A percentile compares a stretch with the other conserved stretches of the same genome.
phyloP scores from a whole-genome alignment of 2,113 vertebrate genomes.

The Brachirus orientalis region DNA sequence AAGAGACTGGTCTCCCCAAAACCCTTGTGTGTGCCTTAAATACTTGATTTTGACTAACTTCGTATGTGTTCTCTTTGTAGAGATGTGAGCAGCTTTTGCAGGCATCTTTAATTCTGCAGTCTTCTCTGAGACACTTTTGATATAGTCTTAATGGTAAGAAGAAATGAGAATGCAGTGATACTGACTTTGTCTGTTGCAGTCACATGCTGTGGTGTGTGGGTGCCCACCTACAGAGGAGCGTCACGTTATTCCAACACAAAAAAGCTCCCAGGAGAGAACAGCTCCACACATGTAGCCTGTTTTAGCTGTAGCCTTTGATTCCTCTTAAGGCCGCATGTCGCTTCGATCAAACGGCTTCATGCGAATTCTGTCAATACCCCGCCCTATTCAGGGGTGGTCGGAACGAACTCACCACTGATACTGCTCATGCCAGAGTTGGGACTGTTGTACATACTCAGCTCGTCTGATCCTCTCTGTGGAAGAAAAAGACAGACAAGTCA shows the following conservation, averaged over 20 bases:
- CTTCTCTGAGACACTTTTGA: constrained; percentile 8
- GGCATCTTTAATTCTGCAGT: not conserved
- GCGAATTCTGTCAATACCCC: constrained; percentile 17
- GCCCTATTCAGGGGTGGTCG: constrained; percentile 26
- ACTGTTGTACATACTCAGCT: constrained; percentile 97
- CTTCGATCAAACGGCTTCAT: constrained; percentile 22
- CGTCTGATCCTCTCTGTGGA: constrained; percentile 95
- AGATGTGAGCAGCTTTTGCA: not conserved
- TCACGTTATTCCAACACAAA: constrained; percentile 46
- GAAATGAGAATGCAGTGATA: constrained; percentile 47
- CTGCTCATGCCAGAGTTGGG: constrained; percentile 94
- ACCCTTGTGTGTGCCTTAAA: not conserved
- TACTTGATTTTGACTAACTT: not conserved
- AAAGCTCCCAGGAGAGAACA: constrained; percentile 24
- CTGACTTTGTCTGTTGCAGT: constrained; percentile 36
- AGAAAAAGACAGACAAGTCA: constrained; percentile 28
- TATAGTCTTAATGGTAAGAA: constrained; percentile 5
- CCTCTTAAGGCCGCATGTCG: constrained; percentile 11
- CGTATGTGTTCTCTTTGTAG: not conserved
- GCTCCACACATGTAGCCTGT: constrained; percentile 3
- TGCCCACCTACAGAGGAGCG: constrained; percentile 60
- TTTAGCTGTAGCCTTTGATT: constrained; percentile 35
- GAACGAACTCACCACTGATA: constrained; percentile 91
- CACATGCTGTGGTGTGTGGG: constrained; percentile 57
- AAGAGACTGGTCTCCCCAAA: constrained; percentile 5